A percentile compares a stretch with the other conserved stretches of the same genome.
Evolutionary conservation across 2,113 vertebrate genomes (phyloP).

Genomic region (Gambusia affinis): DNA sequence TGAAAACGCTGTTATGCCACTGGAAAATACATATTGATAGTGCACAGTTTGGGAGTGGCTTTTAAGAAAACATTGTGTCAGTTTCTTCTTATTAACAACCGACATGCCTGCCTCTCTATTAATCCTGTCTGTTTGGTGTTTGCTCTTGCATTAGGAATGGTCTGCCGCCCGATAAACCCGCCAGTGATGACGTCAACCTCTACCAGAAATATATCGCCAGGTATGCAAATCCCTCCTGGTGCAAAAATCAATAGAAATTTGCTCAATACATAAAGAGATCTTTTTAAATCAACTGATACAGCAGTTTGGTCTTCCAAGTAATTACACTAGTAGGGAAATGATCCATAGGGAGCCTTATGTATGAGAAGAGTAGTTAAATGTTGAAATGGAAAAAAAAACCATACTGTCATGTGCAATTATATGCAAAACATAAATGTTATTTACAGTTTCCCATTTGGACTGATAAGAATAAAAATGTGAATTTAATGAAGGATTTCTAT

Average conservation of each 20-base stretch:
- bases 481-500: neutral
- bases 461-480: neutral
- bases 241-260: conserved; percentile 41
- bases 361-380: conserved; percentile 57
- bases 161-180: conserved; percentile 96
- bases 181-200: conserved; percentile 96
- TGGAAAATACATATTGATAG: conserved; percentile 84
- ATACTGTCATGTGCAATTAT: conserved; percentile 16
- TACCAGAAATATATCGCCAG: conserved; percentile 99
- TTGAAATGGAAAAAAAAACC: conserved; percentile 66
- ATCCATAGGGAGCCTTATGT: conserved; percentile 56
- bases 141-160: conserved; percentile 92
- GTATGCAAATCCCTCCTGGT: conserved; percentile 85
- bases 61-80: conserved; percentile 83
- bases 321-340: conserved; percentile 51
- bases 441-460: neutral
- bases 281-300: conserved; percentile 60
- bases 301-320: conserved; percentile 71
- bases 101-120: conserved; percentile 70
- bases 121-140: conserved; percentile 83
- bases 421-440: neutral
- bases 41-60: conserved; percentile 76
- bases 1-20: conserved; percentile 75
- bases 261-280: conserved; percentile 56
- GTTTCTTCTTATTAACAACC: conserved; percentile 83